A percentile compares a stretch with the other conserved stretches of the same genome.
These are phyloP conservation scores for Mormyrus proboscirostris DNA, from an alignment of 2,797 vertebrate genomes.

Conservation along the genomic window DNA sequence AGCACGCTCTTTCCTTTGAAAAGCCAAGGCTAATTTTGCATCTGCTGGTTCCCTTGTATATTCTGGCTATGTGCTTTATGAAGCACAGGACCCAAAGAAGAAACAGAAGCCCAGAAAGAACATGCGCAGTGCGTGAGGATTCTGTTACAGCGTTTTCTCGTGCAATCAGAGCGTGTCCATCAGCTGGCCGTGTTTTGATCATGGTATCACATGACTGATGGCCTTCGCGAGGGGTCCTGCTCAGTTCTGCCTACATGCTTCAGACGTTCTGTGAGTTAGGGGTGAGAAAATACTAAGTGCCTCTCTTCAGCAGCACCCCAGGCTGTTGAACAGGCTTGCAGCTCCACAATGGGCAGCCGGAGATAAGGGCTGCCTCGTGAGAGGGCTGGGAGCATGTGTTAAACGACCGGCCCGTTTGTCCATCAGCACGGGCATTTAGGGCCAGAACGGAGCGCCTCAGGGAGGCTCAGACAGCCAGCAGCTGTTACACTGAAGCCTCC, in stretches of 20 bases:
- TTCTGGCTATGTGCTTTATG: neutral
- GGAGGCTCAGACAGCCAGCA: constrained; percentile 39
- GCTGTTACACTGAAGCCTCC: constrained; percentile 47
- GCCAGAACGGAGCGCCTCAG: constrained; percentile 18
- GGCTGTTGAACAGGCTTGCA: neutral
- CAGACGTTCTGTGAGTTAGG: neutral
- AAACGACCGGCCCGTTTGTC: constrained; percentile 58
- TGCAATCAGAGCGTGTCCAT: neutral
- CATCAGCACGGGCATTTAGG: constrained; percentile 42
- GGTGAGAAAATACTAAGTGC: neutral
- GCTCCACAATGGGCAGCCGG: neutral
- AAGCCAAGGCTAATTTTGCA: neutral
- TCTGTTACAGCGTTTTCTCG: neutral
- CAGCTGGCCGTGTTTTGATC: neutral
- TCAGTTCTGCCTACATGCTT: neutral
- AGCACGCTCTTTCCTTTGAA: neutral
- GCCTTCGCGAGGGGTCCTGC: neutral
- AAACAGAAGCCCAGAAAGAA: neutral
- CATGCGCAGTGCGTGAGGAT: neutral
- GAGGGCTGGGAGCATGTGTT: constrained; percentile 41
- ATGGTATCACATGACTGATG: neutral
- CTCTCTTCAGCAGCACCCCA: neutral
- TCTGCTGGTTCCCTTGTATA: neutral
- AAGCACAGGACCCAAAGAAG: neutral
- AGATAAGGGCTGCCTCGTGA: constrained; percentile 8